A percentile compares a stretch with the other conserved stretches of the same genome.
phyloP scores from a whole-genome alignment of 2,888 invertebrate species.

The Orchesella flavescens region DNA sequence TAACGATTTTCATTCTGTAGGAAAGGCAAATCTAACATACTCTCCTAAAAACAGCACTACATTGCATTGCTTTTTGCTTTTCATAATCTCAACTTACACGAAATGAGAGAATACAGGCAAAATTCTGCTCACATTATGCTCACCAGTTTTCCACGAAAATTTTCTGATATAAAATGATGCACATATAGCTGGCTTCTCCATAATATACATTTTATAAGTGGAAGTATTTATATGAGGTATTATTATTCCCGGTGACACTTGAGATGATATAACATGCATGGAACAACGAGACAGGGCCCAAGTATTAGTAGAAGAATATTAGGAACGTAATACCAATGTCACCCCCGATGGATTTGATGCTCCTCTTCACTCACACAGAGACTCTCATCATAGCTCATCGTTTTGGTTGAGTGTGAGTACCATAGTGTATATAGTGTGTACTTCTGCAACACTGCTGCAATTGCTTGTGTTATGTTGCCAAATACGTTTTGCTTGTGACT shows the following conservation, averaged over 20 bases:
- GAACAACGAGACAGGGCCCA: conserved; percentile 12
- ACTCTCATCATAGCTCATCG: conserved; percentile 13
- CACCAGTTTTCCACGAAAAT: too few relatives aligned
- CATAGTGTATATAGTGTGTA: background rate
- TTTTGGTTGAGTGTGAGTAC: conserved; percentile 11
- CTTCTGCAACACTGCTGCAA: background rate
- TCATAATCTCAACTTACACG: too few relatives aligned
- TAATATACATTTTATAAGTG: background rate
- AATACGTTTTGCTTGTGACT: too few relatives aligned
- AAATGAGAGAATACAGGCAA: background rate
- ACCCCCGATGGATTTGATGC: conserved; percentile 45
- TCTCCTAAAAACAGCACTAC: too few relatives aligned
- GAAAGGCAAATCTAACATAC: too few relatives aligned
- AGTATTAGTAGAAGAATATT: background rate
- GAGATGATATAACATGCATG: conserved; percentile 32
- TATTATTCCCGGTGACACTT: conserved; percentile 47
- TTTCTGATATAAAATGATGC: too few relatives aligned
- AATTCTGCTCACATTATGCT: background rate
- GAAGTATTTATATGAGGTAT: conserved; percentile 27
- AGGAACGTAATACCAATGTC: background rate
- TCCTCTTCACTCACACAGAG: conserved; percentile 30
- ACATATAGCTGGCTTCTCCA: too few relatives aligned
- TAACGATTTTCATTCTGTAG: conserved; percentile 49
- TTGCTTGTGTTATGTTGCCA: too few relatives aligned
- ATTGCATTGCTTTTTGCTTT: too few relatives aligned